Evolutionary conservation across 2,888 invertebrate genomes (phyloP).

Genomic region (Yponomeuta evonymella): DNA sequence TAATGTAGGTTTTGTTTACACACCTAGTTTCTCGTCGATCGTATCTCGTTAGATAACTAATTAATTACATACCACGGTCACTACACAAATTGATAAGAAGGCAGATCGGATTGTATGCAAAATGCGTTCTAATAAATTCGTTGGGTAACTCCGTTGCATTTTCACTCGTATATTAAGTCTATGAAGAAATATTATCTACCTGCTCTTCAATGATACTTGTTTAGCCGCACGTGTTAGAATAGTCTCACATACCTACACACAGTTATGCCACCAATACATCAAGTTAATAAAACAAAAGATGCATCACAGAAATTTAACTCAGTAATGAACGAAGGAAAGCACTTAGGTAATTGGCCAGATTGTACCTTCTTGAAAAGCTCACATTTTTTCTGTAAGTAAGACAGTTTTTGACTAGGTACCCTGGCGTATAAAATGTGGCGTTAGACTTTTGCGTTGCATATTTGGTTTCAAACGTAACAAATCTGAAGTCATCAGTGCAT

Average conservation of each 20-base stretch:
- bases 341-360: not conserved
- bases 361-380: too few species aligned
- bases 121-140: not conserved
- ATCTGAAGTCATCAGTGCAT: not conserved
- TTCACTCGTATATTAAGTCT: too few species aligned
- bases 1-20: too few species aligned
- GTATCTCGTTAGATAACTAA: not conserved
- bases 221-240: too few species aligned
- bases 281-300: not conserved
- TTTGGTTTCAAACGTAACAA: not conserved
- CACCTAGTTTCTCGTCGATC: not conserved
- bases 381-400: too few species aligned
- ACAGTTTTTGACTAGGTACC: too few species aligned
- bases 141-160: not conserved
- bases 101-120: not conserved
- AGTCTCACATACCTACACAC: too few species aligned
- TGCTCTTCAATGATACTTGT: too few species aligned
- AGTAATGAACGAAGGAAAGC: not conserved
- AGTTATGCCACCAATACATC: not conserved
- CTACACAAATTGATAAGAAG: not conserved
- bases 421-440: not conserved
- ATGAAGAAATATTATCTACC: too few species aligned
- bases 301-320: not conserved
- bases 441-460: not conserved
- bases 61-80: not conserved